Base-by-base conservation (phyloP, 2,113 vertebrate species). In the Calyptommatus sinebrachiatus region DNA sequence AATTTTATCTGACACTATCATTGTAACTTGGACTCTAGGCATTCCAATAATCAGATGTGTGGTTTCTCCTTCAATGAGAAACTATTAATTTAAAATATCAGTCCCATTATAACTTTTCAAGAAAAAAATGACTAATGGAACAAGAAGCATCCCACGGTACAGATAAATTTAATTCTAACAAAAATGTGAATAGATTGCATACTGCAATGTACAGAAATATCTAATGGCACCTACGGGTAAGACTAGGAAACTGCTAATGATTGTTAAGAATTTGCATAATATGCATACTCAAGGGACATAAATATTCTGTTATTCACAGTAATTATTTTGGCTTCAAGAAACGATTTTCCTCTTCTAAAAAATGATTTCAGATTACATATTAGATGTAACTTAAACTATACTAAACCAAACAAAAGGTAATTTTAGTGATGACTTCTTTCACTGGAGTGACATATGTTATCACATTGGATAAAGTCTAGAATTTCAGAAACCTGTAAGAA, bases 261-360 rank as follows among this genome's bases (percentile, higher is more conserved):
- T 79, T 84, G 77, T 85, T 83, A 41, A 83, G 71, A 81, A 63
- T 77, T 79, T 89, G 82, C 67, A 79, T 85, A 87, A 84, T 45
- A 45, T 77, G 5, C 35, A 73, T 83, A 65, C 73, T 84, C 79
- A 8, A 24, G 86, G 73, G 80, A 88, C 81, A 28, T 79, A 63
- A 77, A 79, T 76, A 70, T 71, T 75, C 82, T 65, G 35, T 72
- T 65, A 75, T 78, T 66, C 67, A 50, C 26, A 41, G 77, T 79
- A 83, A 79, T 75, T 79, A 83, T 78, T 75, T 79, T 57, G 79
- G 65, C 63, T 79, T 79, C 46, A 83, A 75, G 46, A 79, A 83
- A 79, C 65, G 79, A 57, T 70, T 71, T 31, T 62, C 53, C 26
- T 70, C 78, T 50, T 28, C 48, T 29, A 53, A 29, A 22, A 12